phyloP scores from a whole-genome alignment of 1,140 invertebrate species.

The Apis florea region DNA sequence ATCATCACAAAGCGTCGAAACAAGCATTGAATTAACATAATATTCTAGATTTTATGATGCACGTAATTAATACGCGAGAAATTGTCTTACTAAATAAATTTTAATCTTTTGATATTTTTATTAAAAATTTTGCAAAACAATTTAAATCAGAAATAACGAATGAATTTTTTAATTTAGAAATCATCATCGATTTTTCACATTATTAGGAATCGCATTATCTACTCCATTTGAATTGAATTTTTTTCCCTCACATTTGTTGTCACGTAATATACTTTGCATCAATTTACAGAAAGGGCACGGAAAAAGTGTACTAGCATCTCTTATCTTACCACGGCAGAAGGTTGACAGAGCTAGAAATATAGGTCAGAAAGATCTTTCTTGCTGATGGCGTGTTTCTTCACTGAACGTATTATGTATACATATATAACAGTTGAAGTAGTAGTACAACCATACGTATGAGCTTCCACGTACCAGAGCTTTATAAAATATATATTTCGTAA shows the following conservation, averaged over 20 bases:
- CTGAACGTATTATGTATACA: neutral
- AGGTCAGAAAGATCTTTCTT: constrained; percentile 6
- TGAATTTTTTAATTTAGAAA: too few species aligned
- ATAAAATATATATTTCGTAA: neutral
- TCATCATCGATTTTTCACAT: too few species aligned
- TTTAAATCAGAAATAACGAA: too few species aligned
- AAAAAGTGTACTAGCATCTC: neutral
- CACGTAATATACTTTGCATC: neutral
- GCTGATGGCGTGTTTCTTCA: neutral
- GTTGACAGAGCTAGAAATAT: constrained; percentile 1
- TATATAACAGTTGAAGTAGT: neutral
- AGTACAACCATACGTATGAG: neutral
- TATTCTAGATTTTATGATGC: too few species aligned
- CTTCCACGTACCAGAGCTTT: neutral
- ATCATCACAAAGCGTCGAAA: neutral
- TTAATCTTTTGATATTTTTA: too few species aligned
- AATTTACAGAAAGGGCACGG: neutral
- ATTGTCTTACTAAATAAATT: too few species aligned
- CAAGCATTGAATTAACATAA: neutral
- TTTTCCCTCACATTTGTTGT: neutral
- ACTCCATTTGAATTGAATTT: too few species aligned
- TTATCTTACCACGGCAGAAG: neutral
- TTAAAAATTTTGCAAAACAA: too few species aligned
- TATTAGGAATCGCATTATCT: too few species aligned
- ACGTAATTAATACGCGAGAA: too few species aligned